Base-by-base conservation (phyloP, 1,140 invertebrate species). In the Lasioglossum albipes region DNA sequence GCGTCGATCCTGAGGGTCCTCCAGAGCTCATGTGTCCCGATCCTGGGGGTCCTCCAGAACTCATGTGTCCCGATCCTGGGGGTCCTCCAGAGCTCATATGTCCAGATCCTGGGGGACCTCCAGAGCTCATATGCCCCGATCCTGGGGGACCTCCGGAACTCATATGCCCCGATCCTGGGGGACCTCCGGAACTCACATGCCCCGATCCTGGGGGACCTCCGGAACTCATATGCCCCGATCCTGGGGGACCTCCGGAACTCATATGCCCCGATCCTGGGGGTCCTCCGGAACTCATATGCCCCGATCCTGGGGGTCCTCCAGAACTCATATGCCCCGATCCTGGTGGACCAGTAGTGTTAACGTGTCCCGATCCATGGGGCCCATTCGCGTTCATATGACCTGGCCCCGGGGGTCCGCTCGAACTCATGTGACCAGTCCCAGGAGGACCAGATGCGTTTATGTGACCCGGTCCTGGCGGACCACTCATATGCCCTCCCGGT, bases 401-500 rank as follows among this genome's bases (percentile, higher is more conserved):
- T 49, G 45, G 45, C 12, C 45, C 45, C 12, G 7, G 45, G 45
- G 45, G 45, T 10, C 45, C 45, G 45, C 45, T 49, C 9, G 45
- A 49, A 49, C 45, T 49, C 45, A 49, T 49, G 45, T 49, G 45
- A 49, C 45, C 45, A 0, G 7, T 2, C 12, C 45, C 45, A 49
- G 45, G 45, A 49, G 45, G 45, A 49, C 45, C 45, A 12, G 45
- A 49, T 49, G 45, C 10, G 12, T 10, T 49, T 10, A 49, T 49
- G 45, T 49, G 45, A 49, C 45, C 45, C 1, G 45, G 45, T 2
- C 45, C 45, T 12, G 45, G 45, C 7, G 45, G 45, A 49, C 45
- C 45, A n/a, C 87, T 86, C 90, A 92, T 92, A n/a, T 91, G 90
- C 0, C 85, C 84, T 0, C 85, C 84, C 0, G 89, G 84, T 57